Base-by-base conservation (phyloP, 2,797 vertebrate genomes). In the Lacerta bilineata region DNA sequence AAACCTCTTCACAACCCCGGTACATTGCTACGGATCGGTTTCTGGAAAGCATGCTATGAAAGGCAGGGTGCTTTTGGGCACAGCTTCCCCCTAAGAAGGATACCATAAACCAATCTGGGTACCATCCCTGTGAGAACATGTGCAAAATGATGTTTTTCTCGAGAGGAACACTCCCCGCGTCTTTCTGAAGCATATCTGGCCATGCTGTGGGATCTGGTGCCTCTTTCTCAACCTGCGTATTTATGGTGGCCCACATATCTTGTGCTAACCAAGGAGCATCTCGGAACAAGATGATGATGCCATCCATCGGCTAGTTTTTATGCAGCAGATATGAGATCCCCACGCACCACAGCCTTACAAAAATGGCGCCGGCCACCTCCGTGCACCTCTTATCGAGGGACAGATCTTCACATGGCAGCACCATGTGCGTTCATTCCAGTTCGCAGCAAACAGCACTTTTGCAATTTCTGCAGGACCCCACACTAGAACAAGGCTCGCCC, bases 351-450 rank as follows among this genome's bases (percentile, higher is more conserved):
- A 23, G 5, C 25, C 5, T 8, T 41, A 43, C 8, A 50, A 81
- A 87, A 81, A 74, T 74, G 72, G 87, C 78, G n/a, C 36, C 36
- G 29, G 20, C 77, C 5, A 36, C 29, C 41, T 75, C 69, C 11
- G 2, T 23, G 69, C 17, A 18, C 41, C 23, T 20, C 27, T 80
- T 80, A 46, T 74, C 77, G 10, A 29, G 2, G 27, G 11, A 41
- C 50, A 86, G 75, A 68, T 68, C 41, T 43, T 68, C 39, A 87
- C 79, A 74, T 81, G 36, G 86, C 68, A 72, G 50, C 25, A 81
- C 50, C 39, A 74, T 74, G 43, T 74, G 68, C 36, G 20, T 74
- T 20, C 61, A 25, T 59, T 74, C 69, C n/a, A 55, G 15, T 84
- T 72, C 46, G 5, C 29, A 36, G 69, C 23, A 36, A 33, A 55